Evolutionary conservation across 2,797 vertebrate genomes (phyloP), one percentile per base, ranked within the genome.

Genomic region (Erithacus rubecula): DNA sequence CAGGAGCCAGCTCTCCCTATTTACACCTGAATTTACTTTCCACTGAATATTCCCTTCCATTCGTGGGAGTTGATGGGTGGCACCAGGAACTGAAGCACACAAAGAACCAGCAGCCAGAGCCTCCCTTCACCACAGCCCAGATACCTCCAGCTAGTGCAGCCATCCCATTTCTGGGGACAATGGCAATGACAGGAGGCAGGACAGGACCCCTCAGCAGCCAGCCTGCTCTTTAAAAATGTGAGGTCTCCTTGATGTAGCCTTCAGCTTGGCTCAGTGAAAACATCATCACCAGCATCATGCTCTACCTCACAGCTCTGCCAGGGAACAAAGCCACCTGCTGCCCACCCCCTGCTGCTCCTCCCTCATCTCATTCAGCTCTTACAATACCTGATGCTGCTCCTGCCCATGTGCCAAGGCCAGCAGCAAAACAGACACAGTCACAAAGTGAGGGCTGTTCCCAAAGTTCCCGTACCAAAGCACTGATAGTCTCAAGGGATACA

Each of bases 401-500:
- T 55, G 49, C 46, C 51, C 5, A 1, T 0, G 1, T 39, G 29
- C 56, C 77, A 56, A 4, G 44, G 60, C 18, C 17, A 3, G 7
- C 0, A 1, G 0, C 0, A 1, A 49, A 26, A 55, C 24, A 43
- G 20, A 41, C 13, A 67, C 3, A 16, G 20, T 29, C 34, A 30
- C 0, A 0, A 4, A n/a, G 43, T n/a, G 69, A 51, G 52, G 34
- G 63, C 37, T 1, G 3, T 46, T 46, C 44, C 44, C 44, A 23
- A 23, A 46, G 13, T 5, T 67, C 41, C 16, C 46, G 44, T 58
- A 56, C n/a, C 2, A 0, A 56, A 75, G 53, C 41, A 80, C 12
- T 3, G 5, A 17, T 2, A 14, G 16, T 43, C 53, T 36, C 7
- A 1, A n/a, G 27, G 23, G 15, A 34, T 55, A 24, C 21, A 74